phyloP scores from a whole-genome alignment of 2,888 invertebrate genomes.

The Temnothorax rugatulus region DNA sequence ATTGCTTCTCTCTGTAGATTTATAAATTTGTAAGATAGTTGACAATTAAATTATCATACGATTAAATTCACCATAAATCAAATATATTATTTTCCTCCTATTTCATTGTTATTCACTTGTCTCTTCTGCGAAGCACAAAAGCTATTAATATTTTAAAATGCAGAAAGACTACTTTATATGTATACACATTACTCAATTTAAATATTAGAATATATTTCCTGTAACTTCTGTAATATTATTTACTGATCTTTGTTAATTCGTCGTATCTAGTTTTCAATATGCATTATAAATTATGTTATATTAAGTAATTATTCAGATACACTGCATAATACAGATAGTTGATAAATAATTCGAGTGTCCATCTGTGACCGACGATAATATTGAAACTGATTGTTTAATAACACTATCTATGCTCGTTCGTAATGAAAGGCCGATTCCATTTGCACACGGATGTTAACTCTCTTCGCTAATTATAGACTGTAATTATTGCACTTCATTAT shows the following conservation, averaged over 20 bases:
- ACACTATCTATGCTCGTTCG: neutral
- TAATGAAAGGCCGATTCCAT: slow-evolving; percentile 38
- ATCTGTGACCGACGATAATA: neutral
- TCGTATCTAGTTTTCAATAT: slow-evolving; percentile 10
- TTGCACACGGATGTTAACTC: neutral
- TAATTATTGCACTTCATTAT: slow-evolving; percentile 34
- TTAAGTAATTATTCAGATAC: slow-evolving; percentile 20
- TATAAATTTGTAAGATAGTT: neutral
- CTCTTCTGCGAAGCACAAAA: neutral
- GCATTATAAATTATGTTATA: slow-evolving; percentile 1
- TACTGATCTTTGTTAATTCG: slow-evolving; percentile 14
- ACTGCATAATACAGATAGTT: slow-evolving; percentile 1
- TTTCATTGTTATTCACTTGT: neutral
- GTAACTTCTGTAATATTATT: neutral
- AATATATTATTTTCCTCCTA: neutral
- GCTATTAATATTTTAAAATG: neutral
- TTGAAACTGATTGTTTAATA: slow-evolving; percentile 29
- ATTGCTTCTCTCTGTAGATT: neutral
- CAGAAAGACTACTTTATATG: neutral
- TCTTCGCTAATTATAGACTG: slow-evolving; percentile 5
- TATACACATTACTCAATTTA: neutral
- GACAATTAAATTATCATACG: neutral
- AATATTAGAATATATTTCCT: neutral
- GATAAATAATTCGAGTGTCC: slow-evolving; percentile 35
- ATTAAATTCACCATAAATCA: neutral